These are phyloP conservation scores for Pangasianodon hypophthalmus DNA, from an alignment of 2,113 vertebrate genomes.

Conservation along the genomic window DNA sequence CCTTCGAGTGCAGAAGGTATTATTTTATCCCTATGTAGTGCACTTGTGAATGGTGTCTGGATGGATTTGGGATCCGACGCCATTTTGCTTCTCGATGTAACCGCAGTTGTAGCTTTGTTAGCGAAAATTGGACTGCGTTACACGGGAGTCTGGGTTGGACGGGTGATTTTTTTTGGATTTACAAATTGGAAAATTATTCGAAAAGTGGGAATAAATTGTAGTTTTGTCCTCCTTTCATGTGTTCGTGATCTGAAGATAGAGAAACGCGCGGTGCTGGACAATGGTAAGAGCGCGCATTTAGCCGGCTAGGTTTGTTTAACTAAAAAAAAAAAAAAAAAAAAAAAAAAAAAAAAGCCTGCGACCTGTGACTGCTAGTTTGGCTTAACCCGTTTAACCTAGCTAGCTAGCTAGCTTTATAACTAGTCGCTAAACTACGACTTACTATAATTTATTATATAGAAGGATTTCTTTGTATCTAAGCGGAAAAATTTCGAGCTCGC, in stretches of 20 bases:
- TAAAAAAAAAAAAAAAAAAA: background rate
- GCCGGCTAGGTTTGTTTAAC: slow-evolving; percentile 26
- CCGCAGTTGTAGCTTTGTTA: slow-evolving; percentile 40
- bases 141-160: background rate
- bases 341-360: background rate
- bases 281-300: slow-evolving; percentile 50
- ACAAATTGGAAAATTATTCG: background rate
- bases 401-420: background rate
- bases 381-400: background rate
- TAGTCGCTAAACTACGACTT: background rate
- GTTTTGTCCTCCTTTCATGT: background rate
- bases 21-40: background rate
- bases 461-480: no score
- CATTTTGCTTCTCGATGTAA: slow-evolving; percentile 12
- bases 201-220: background rate
- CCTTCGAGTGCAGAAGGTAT: accelerated
- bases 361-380: background rate
- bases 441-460: background rate
- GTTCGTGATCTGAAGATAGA: slow-evolving; percentile 9
- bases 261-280: slow-evolving; percentile 25
- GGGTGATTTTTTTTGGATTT: background rate
- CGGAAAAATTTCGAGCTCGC: background rate
- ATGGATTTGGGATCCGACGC: background rate
- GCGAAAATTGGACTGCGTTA: slow-evolving; percentile 19
- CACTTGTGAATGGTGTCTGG: background rate